Evolutionary conservation across 2,888 invertebrate genomes (phyloP), one percentile per base, ranked within the genome.

Genomic region (Eledona agricola): DNA sequence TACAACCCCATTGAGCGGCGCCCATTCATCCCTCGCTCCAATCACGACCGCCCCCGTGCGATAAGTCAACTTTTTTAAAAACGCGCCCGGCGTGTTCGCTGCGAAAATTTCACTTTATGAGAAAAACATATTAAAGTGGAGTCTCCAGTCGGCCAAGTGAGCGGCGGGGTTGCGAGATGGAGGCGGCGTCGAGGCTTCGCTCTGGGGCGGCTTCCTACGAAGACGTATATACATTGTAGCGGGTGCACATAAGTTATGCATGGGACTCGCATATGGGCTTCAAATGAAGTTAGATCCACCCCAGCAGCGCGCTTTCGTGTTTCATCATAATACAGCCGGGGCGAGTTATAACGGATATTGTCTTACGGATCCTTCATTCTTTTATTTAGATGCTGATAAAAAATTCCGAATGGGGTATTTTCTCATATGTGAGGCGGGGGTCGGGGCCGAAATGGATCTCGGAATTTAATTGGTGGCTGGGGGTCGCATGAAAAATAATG

Each of bases 251-350:
- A 62, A 62, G 59, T 63, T 62, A 65, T 63, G 62, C 63, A 64
- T 63, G 60, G 58, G 62, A 57, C 59, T 62, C 59, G 55, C 62
- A 62, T 63, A 63, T 58, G 62, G 56, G 60, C 55, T 54, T 47
- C 56, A 62, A 63, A 63, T 65, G 62, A 63, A 65, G 63, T 65
- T 65, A 65, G 57, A 63, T 58, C 60, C 57, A 53, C 56, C 59
- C 55, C 57, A 52, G 53, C 42, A 7, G 32, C 38, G 49, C 38
- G 55, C 40, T 51, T 55, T 51, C 56, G 52, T 47, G 43, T 52
- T 59, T 37, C 58, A 55, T 63, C 57, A 63, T 65, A 62, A 64
- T 62, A 56, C 53, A 55, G 38, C 56, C 52, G 37, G 25, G 32
- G 17, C 37, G 59, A 57, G 60, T 62, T 64, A 55, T 60, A 58